These are phyloP conservation scores for Halichoerus grypus DNA, from an alignment of 2,113 vertebrate species.

Conservation along the genomic window DNA sequence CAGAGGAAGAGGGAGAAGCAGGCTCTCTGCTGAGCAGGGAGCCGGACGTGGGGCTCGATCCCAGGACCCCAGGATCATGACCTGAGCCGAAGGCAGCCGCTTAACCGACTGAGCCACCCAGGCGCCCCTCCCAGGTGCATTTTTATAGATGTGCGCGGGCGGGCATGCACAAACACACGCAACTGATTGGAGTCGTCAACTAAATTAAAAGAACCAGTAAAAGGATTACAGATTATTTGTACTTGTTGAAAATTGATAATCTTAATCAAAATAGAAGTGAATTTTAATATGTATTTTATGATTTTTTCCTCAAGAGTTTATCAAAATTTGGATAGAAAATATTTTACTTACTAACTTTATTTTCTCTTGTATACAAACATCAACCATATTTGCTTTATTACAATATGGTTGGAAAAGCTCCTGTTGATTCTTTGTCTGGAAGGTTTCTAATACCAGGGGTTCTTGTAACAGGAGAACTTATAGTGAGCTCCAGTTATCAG, in stretches of 20 bases:
- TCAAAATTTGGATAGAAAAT: background rate
- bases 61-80: no score
- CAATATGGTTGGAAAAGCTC: background rate
- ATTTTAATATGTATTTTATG: background rate
- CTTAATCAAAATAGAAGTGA: background rate
- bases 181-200: background rate
- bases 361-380: background rate
- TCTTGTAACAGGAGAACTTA: background rate
- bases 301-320: background rate
- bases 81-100: no score
- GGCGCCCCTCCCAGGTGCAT: background rate
- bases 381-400: background rate
- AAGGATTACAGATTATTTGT: background rate
- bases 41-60: no score
- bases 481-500: background rate
- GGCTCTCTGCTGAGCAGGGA: no score
- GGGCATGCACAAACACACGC: background rate
- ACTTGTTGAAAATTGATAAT: background rate
- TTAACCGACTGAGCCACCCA: background rate
- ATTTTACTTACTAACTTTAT: background rate
- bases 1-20: no score
- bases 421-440: background rate
- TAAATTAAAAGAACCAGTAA: background rate
- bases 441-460: background rate
- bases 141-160: background rate